A percentile compares a stretch with the other conserved stretches of the same genome.
Evolutionary conservation across 35 echinoderm and acorn worm species (phyloP).

Genomic region (Stichopus chloronotus): DNA sequence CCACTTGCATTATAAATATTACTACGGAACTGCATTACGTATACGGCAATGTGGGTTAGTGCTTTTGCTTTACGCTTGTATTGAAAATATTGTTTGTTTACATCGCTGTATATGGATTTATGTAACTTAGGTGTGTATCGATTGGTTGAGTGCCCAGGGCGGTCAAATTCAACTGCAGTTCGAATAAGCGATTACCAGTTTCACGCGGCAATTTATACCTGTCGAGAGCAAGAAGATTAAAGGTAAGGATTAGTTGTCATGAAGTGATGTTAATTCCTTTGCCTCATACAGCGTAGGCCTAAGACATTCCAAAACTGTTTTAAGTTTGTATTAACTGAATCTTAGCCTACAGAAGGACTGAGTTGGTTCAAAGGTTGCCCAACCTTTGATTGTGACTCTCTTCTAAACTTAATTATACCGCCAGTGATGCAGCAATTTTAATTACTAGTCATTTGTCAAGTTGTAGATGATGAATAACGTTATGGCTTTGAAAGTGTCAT

Average conservation of each 20-base stretch:
- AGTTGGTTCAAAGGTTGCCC: no score
- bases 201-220: background rate
- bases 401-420: no score
- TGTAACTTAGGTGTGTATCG: background rate
- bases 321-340: no score
- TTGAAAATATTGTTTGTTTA: constrained; percentile 38
- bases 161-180: constrained; percentile 50
- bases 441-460: no score
- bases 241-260: background rate
- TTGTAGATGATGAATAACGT: no score
- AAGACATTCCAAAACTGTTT: no score
- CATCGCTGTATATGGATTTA: constrained; percentile 41
- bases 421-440: no score
- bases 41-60: constrained; percentile 15
- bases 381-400: no score
- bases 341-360: no score
- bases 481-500: no score
- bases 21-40: constrained; percentile 14
- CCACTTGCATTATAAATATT: background rate
- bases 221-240: background rate
- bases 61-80: constrained; percentile 4
- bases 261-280: no score
- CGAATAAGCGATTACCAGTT: background rate
- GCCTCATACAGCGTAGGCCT: no score
- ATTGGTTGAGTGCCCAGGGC: constrained; percentile 10